Conservation (phyloP, 2,113 vertebrate genomes). For the Bos taurus region ARS-UCD2.0 NC_037357.1:102372501-102373000, state of each 20-base stretch:
- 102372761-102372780: background rate
- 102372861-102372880: background rate
- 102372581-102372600: background rate
- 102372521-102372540: conserved; percentile 56
- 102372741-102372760: background rate
- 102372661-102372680: background rate
- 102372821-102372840: background rate
- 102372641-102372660: background rate
- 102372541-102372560: background rate
- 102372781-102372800: background rate
- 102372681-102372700: background rate
- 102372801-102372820: background rate
- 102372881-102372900: background rate
- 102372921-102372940: background rate
- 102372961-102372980: background rate
- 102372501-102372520: conserved; percentile 80
- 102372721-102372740: background rate
- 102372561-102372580: background rate
- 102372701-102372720: background rate
- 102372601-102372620: conserved; percentile 29
- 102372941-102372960: background rate
- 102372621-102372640: background rate
- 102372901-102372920: background rate
- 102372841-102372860: background rate
- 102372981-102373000: background rate